Evolutionary conservation across 2,797 vertebrate genomes (phyloP).

Genomic region (Rhinogobio ventralis): DNA sequence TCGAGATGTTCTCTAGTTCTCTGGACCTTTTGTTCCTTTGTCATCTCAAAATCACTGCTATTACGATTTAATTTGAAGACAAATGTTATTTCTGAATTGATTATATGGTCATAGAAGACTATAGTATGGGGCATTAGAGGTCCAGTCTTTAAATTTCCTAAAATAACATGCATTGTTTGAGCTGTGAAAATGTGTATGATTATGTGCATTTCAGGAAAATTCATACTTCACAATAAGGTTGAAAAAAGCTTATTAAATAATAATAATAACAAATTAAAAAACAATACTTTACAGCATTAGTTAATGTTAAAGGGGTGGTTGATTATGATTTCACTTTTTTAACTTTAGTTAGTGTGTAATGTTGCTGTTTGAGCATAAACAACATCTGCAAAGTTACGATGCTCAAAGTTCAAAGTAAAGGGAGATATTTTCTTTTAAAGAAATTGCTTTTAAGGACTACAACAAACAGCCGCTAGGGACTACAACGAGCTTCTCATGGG

Average conservation of each 20-base stretch:
- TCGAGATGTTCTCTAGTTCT: conserved; percentile 55
- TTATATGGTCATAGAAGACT: conserved; percentile 10
- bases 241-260: neutral
- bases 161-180: neutral
- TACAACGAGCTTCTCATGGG: too few species aligned
- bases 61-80: conserved; percentile 39
- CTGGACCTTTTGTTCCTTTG: conserved; percentile 65
- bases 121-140: neutral
- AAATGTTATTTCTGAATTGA: conserved; percentile 46
- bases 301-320: too few species aligned
- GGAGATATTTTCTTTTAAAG: too few species aligned
- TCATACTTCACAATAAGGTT: neutral
- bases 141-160: neutral
- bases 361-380: too few species aligned
- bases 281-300: neutral
- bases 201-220: neutral
- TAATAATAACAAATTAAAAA: neutral
- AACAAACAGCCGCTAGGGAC: too few species aligned
- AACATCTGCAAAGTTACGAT: too few species aligned
- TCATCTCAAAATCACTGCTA: conserved; percentile 56
- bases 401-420: too few species aligned
- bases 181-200: neutral
- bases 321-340: too few species aligned
- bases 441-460: too few species aligned
- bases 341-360: too few species aligned